These are phyloP conservation scores for Colossoma macropomum DNA, from an alignment of 2,113 vertebrate species.

Conservation along the genomic window DNA sequence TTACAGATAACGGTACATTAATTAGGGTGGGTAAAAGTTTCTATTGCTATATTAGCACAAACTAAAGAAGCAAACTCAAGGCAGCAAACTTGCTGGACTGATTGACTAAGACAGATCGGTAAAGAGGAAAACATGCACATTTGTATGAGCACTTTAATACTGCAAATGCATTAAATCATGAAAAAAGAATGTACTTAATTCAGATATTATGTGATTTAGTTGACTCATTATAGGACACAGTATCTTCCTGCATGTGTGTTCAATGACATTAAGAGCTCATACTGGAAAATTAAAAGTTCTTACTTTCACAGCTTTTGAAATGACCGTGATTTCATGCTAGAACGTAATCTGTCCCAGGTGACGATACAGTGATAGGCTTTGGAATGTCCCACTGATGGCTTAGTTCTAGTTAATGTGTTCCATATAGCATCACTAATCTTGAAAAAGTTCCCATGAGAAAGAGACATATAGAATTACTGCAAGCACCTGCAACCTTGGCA, in stretches of 20 bases:
- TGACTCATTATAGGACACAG: constrained; percentile 16
- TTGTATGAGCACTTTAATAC: too few relatives aligned
- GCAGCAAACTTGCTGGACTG: too few relatives aligned
- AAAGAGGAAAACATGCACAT: too few relatives aligned
- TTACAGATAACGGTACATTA: too few relatives aligned
- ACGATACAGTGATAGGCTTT: constrained; percentile 9
- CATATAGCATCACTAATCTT: constrained; percentile 28
- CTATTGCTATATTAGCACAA: too few relatives aligned
- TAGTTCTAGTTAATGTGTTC: constrained; percentile 33
- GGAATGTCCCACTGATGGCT: constrained; percentile 16
- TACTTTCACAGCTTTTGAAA: constrained; percentile 1
- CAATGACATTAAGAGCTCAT: neutral
- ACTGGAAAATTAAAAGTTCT: neutral
- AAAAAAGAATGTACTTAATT: neutral
- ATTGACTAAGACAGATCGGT: too few relatives aligned
- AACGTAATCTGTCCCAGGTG: constrained; percentile 17
- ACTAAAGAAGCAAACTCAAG: too few relatives aligned
- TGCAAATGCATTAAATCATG: neutral
- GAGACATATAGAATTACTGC: constrained; percentile 11
- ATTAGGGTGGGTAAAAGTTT: too few relatives aligned
- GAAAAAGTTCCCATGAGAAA: constrained; percentile 18
- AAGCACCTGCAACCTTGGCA: constrained; percentile 30
- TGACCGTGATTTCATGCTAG: constrained; percentile 1
- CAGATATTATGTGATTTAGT: neutral
- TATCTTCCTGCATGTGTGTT: neutral